Evolutionary conservation across 2,888 invertebrate species (phyloP), one percentile per base, ranked within the genome.

Genomic region (Cremastinae sp.): DNA sequence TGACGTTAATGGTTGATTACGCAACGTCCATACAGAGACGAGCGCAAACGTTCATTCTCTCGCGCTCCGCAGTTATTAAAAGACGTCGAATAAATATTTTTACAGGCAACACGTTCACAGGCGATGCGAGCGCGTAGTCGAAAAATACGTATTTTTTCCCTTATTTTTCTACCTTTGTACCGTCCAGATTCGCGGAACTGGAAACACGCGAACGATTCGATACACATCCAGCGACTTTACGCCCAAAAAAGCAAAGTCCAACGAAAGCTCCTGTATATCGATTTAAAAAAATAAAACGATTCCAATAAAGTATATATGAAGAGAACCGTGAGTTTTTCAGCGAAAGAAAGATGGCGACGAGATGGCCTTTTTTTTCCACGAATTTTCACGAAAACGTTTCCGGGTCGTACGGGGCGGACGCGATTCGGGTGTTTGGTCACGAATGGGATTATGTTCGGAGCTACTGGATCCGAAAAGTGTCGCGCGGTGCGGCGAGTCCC

Each of bases 1-100:
- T 68, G 71, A 80, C 77, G 68, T 65, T 78, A 71, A 74, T 70
- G 69, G 51, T 58, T 38, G 71, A 77, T 71, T 59, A 54, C 66
- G 53, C 68, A 78, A 69, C 51, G 51, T 41, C 12, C 7, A n/a
- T n/a, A n/a, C 45, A 12, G 12, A 51, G 36, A 51, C 58, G 62
- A 58, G 36, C 14, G 62, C 28, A 36, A 18, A 28, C 28, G 28
- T 28, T 28, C 28, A 28, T 28, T 28, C 28, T 28, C 28, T 28
- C 47, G 43, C 68, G 65, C 56, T 34, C n/a, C 9, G 16, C 7
- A 20, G 20, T 54, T 45, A 56, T 47, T 47, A 20, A 66, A 47
- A 20, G n/a, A 36, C 43, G 45, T 59, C 20, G 34, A 61, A 47
- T 51, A 56, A 71, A 61, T 61, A 71, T 75, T 61, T 41, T 12